These are phyloP conservation scores for Hypsibius dujardini DNA, from an alignment of 1,140 invertebrate species.

Conservation along the genomic window DNA sequence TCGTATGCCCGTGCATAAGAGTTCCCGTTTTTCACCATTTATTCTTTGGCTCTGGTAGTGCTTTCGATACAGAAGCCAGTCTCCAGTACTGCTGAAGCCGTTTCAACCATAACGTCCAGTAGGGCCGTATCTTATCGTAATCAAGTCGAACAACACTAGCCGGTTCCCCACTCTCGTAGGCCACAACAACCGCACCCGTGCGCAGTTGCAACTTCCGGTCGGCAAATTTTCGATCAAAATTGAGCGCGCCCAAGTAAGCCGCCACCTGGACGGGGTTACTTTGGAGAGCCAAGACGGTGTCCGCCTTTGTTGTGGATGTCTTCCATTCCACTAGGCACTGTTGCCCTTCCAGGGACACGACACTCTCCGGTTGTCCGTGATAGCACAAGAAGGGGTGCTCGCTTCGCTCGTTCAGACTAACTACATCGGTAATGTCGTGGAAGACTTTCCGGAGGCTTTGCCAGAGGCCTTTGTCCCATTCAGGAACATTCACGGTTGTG, in stretches of 20 bases:
- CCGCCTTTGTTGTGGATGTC: neutral
- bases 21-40: no score
- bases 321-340: neutral
- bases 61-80: no score
- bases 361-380: neutral
- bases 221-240: constrained; percentile 3
- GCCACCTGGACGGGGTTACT: constrained; percentile 5
- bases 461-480: neutral
- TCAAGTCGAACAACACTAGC: constrained; percentile 2
- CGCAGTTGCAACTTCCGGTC: neutral
- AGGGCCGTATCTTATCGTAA: neutral
- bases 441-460: constrained; percentile 7
- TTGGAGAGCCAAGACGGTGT: neutral
- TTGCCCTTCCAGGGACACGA: neutral
- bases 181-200: neutral
- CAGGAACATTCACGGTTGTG: neutral
- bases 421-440: neutral
- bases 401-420: neutral
- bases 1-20: no score
- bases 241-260: constrained; percentile 4
- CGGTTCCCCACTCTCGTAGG: neutral
- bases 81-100: constrained; percentile 13
- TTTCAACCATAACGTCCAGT: neutral
- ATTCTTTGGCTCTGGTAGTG: no score
- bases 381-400: constrained; percentile 8